phyloP scores from a whole-genome alignment of 2,888 invertebrate species.

The Nomada ferruginata region DNA sequence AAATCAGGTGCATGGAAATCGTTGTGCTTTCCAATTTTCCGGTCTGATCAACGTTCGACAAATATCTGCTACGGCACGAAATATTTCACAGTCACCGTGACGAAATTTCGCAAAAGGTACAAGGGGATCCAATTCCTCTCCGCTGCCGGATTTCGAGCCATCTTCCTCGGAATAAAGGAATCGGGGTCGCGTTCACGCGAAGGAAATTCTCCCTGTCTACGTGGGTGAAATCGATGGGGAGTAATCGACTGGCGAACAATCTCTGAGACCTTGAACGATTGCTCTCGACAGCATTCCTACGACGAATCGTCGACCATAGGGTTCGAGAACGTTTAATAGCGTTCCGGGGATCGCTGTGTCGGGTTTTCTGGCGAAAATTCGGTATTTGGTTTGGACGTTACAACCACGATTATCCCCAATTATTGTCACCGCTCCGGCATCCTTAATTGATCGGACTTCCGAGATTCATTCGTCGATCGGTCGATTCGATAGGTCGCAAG shows the following conservation, averaged over 20 bases:
- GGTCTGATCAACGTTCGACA: neutral
- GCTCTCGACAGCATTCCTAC: conserved; percentile 25
- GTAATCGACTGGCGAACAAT: conserved; percentile 46
- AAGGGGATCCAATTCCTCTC: conserved; percentile 25
- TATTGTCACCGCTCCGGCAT: neutral
- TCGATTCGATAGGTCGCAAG: neutral
- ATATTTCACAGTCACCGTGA: neutral
- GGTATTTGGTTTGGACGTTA: neutral
- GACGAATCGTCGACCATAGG: neutral
- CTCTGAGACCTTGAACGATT: conserved; percentile 43
- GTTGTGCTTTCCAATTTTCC: too few species aligned
- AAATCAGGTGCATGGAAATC: too few species aligned
- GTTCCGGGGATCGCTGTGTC: conserved; percentile 14
- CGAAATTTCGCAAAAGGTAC: conserved; percentile 11
- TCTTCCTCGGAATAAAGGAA: conserved; percentile 50
- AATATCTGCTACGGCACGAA: neutral
- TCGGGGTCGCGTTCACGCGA: conserved; percentile 53
- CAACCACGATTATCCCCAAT: conserved; percentile 4
- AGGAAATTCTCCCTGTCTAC: conserved; percentile 38
- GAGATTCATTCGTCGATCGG: too few species aligned
- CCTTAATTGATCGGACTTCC: neutral
- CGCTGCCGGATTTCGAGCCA: neutral
- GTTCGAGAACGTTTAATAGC: conserved; percentile 18
- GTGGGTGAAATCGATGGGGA: conserved; percentile 25
- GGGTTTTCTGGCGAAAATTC: conserved; percentile 6